phyloP scores from a whole-genome alignment of 1,140 invertebrate species.

The Lepidurus apus region DNA sequence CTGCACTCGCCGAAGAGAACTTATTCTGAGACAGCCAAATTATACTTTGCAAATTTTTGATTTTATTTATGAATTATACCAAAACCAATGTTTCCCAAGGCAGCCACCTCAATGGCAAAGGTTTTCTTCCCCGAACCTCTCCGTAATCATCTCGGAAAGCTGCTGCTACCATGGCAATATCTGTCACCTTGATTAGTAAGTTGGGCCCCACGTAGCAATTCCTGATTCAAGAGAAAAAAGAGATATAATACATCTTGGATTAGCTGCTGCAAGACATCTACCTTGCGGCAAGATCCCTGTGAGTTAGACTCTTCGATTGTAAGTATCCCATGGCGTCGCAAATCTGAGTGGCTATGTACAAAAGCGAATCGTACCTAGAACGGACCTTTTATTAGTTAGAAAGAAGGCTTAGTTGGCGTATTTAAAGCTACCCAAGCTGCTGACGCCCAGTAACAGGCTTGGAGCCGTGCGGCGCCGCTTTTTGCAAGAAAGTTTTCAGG shows the following conservation, averaged over 20 bases:
- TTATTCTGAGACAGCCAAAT: constrained; percentile 51
- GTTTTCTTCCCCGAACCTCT: constrained; percentile 50
- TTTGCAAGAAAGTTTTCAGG: constrained; percentile 49
- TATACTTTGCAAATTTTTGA: constrained; percentile 9
- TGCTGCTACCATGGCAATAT: constrained; percentile 46
- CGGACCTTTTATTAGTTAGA: background rate
- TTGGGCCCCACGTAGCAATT: constrained; percentile 45
- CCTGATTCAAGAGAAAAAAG: constrained; percentile 36
- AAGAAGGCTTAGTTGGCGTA: background rate
- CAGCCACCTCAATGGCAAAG: constrained; percentile 70
- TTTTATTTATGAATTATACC: constrained; percentile 50
- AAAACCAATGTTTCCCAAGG: constrained; percentile 76
- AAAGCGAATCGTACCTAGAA: background rate
- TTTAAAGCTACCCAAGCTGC: background rate
- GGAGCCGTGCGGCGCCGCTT: constrained; percentile 32
- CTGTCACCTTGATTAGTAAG: constrained; percentile 44
- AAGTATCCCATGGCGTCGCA: constrained; percentile 53
- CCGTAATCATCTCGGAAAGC: constrained; percentile 47
- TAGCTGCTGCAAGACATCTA: background rate
- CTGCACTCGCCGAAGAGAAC: constrained; percentile 57
- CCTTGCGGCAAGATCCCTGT: constrained; percentile 50
- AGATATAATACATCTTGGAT: background rate
- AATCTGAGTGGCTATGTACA: constrained; percentile 47
- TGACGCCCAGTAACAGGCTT: background rate
- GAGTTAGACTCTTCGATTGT: constrained; percentile 49